phyloP scores from a whole-genome alignment of 1,140 invertebrate genomes.

The Apis laboriosa region DNA sequence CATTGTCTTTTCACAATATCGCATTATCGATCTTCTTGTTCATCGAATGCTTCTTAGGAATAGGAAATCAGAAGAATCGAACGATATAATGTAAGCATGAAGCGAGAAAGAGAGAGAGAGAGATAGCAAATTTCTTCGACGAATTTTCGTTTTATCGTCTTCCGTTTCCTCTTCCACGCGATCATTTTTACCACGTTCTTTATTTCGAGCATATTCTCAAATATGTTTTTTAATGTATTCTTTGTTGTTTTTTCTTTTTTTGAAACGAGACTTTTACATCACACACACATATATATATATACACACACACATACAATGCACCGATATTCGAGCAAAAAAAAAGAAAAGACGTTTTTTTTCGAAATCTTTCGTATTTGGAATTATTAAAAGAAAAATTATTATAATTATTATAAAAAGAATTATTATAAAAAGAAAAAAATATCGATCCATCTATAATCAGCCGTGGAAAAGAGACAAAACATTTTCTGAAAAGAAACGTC shows the following conservation, averaged over 20 bases:
- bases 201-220: no score
- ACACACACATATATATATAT: no score
- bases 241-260: no score
- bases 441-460: no score
- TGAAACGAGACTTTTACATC: no score
- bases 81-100: background rate
- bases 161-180: no score
- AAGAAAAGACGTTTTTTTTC: background rate
- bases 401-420: no score
- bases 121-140: background rate
- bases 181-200: no score
- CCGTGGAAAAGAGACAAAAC: background rate
- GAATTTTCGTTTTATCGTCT: background rate
- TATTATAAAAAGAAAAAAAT: no score
- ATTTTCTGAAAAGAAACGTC: background rate
- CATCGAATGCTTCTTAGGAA: background rate
- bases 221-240: no score
- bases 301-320: background rate
- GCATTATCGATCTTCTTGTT: background rate
- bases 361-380: background rate
- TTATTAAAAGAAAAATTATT: no score
- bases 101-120: background rate
- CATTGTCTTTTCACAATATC: background rate
- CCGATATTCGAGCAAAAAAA: no score
- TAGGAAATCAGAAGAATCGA: background rate